Evolutionary conservation across 2,888 invertebrate species (phyloP).

Genomic region (Macaria notata): DNA sequence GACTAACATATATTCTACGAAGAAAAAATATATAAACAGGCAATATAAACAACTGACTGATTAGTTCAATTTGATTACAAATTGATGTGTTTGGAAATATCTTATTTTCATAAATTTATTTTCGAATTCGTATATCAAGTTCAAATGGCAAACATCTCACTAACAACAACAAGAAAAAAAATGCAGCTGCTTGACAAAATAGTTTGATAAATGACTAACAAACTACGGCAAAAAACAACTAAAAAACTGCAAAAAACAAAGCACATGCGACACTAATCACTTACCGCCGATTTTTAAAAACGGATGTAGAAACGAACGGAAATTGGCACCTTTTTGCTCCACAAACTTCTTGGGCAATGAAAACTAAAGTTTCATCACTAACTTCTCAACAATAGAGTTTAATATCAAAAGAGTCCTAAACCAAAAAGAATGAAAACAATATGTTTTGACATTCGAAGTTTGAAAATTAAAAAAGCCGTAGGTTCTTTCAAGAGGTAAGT

Average conservation of each 20-base stretch:
- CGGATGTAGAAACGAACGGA: slow-evolving; percentile 77
- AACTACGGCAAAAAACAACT: slow-evolving; percentile 58
- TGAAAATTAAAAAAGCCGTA: slow-evolving; percentile 34
- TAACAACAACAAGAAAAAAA: slow-evolving; percentile 24
- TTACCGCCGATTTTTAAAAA: slow-evolving; percentile 72
- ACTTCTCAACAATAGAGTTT: slow-evolving; percentile 29
- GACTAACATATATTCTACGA: too few relatives aligned
- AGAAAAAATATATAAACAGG: too few relatives aligned
- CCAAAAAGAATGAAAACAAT: slow-evolving; percentile 16
- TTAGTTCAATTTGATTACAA: too few relatives aligned
- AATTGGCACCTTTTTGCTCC: slow-evolving; percentile 76
- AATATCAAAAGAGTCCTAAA: slow-evolving; percentile 23
- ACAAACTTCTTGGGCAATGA: slow-evolving; percentile 29
- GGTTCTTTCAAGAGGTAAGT: slow-evolving; percentile 35
- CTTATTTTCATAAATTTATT: not conserved
- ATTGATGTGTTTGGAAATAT: not conserved
- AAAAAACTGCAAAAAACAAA: slow-evolving; percentile 68
- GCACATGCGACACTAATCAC: slow-evolving; percentile 74
- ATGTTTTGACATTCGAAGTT: slow-evolving; percentile 25
- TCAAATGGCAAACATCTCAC: not conserved
- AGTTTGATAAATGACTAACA: slow-evolving; percentile 65
- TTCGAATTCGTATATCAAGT: not conserved
- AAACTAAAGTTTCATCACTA: slow-evolving; percentile 28
- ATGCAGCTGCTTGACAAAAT: slow-evolving; percentile 63
- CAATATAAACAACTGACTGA: too few relatives aligned